Evolutionary conservation across 2,888 invertebrate species (phyloP).

Genomic region (Papilio demoleus): DNA sequence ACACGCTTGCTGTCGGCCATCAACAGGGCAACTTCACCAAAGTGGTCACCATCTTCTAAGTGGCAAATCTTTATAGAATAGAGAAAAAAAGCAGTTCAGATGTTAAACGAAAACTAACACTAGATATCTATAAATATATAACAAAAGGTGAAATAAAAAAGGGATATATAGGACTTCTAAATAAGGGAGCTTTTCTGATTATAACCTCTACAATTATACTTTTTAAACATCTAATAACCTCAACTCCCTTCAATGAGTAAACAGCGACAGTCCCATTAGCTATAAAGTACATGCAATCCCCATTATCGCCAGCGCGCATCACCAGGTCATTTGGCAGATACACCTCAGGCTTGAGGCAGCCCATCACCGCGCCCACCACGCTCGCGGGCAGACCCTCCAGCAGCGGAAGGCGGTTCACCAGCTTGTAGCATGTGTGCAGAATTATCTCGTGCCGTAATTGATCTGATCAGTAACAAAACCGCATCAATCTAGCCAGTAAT

Average conservation of each 20-base stretch:
- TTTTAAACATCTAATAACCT: conserved; percentile 62
- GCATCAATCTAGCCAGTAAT: no score
- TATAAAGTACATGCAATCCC: conserved; percentile 86
- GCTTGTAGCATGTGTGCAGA: conserved; percentile 79
- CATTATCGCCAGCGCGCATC: conserved; percentile 81
- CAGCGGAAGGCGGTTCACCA: conserved; percentile 82
- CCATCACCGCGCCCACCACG: conserved; percentile 79
- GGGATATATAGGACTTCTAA: no score
- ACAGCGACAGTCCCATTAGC: conserved; percentile 85
- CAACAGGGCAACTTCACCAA: conserved; percentile 85
- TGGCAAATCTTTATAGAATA: conserved; percentile 68
- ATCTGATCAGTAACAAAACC: conserved; percentile 52
- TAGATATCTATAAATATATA: background rate
- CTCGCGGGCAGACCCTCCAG: conserved; percentile 77
- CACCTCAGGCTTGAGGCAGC: conserved; percentile 81
- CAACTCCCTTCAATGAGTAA: conserved; percentile 83
- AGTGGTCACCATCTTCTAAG: conserved; percentile 84
- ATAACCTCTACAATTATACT: no score
- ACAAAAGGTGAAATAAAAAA: background rate
- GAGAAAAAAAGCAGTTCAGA: background rate
- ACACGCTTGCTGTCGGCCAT: conserved; percentile 81
- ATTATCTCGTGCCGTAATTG: conserved; percentile 81
- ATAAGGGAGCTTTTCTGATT: no score
- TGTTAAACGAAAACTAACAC: background rate
- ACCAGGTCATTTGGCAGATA: conserved; percentile 85